Conservation (phyloP, 2,797 vertebrate species). For the Neopelma chrysocephalum region DNA sequence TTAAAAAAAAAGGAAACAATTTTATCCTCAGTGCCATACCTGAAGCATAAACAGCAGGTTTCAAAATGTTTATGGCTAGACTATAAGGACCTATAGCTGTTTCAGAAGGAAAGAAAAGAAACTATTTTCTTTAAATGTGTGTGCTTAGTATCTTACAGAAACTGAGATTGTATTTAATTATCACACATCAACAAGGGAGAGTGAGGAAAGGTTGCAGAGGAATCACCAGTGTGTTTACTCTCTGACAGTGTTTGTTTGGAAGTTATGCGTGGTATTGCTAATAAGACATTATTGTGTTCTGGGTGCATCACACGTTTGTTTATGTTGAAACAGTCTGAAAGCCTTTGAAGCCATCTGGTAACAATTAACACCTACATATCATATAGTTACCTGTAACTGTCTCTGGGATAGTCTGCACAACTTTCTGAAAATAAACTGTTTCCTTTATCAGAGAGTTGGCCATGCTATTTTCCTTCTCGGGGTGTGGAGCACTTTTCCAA, state of each 20-base stretch:
- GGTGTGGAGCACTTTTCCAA: background rate
- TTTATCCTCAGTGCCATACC: background rate
- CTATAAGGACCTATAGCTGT: background rate
- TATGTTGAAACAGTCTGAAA: constrained; percentile 3
- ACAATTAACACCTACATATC: constrained; percentile 54
- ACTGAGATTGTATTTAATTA: constrained; percentile 3
- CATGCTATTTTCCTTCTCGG: background rate
- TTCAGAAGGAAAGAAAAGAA: background rate
- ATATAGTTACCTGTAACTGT: background rate
- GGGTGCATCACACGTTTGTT: background rate
- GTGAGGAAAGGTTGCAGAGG: background rate
- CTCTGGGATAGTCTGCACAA: background rate
- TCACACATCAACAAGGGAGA: background rate
- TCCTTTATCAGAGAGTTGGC: background rate
- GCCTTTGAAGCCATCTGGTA: constrained; percentile 56
- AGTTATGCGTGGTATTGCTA: background rate
- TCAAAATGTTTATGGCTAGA: background rate
- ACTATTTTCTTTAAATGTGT: background rate
- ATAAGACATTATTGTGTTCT: background rate
- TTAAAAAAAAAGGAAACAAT: background rate
- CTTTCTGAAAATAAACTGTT: background rate
- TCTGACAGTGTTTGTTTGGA: constrained; percentile 9
- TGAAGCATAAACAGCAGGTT: background rate
- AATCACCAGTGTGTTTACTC: background rate
- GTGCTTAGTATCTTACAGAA: background rate